phyloP scores from a whole-genome alignment of 2,113 vertebrate genomes.

The Eira barbara region DNA sequence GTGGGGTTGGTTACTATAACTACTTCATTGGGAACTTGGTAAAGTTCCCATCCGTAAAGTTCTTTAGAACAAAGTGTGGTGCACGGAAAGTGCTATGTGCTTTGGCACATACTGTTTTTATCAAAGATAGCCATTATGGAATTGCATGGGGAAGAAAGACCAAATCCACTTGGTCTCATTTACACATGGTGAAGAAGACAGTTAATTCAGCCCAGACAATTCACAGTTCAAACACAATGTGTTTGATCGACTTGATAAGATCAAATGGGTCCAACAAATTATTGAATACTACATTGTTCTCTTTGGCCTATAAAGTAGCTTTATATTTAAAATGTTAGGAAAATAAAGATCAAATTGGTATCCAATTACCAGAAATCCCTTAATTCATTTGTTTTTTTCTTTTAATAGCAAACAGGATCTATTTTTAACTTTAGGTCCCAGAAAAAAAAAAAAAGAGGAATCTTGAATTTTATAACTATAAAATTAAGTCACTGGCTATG shows the following conservation, averaged over 20 bases:
- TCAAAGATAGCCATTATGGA: neutral
- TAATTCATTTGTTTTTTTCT: neutral
- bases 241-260: neutral
- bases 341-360: neutral
- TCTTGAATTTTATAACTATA: neutral
- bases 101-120: neutral
- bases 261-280: neutral
- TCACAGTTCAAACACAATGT: neutral
- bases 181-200: neutral
- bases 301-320: neutral
- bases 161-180: neutral
- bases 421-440: constrained; percentile 15
- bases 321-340: neutral
- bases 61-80: neutral
- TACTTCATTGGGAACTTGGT: neutral
- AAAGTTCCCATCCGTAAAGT: neutral
- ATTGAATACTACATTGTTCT: neutral
- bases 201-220: neutral
- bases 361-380: neutral
- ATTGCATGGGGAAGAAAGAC: neutral
- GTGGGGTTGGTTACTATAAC: neutral
- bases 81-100: neutral
- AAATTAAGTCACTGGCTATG: neutral
- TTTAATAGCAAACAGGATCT: neutral
- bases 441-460: neutral